Evolutionary conservation across 2,888 invertebrate species (phyloP).

Genomic region (Malthinus seriepunctatus): DNA sequence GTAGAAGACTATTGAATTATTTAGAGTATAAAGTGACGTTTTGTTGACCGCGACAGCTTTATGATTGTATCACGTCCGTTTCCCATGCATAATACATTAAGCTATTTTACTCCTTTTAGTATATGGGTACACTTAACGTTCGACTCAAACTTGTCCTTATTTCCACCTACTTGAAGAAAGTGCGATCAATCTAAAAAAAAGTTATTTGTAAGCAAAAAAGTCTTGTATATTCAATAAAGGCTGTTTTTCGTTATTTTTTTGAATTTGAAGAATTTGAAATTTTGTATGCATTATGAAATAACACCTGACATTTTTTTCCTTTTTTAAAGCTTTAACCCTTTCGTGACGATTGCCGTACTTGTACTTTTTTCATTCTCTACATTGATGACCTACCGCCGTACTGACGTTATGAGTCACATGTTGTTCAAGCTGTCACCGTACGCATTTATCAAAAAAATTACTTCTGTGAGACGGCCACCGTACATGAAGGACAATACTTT

Average conservation of each 20-base stretch:
- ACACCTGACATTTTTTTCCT: background rate
- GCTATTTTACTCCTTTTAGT: constrained; percentile 16
- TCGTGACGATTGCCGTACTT: too few relatives aligned
- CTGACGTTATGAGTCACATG: too few relatives aligned
- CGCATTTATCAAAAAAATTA: too few relatives aligned
- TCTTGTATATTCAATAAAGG: background rate
- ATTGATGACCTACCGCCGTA: too few relatives aligned
- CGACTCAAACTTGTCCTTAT: constrained; percentile 17
- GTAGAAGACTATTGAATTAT: constrained; percentile 9
- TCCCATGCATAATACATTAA: constrained; percentile 24
- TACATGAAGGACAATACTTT: too few relatives aligned
- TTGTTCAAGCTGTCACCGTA: too few relatives aligned
- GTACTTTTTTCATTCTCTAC: too few relatives aligned
- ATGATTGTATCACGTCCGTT: constrained; percentile 23
- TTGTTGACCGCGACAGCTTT: constrained; percentile 25
- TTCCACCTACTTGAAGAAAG: constrained; percentile 7
- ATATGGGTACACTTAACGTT: constrained; percentile 12
- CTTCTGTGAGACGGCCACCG: too few relatives aligned
- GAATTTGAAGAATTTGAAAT: background rate
- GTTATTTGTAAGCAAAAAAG: background rate
- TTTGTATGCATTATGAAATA: background rate
- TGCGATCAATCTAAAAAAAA: constrained; percentile 3
- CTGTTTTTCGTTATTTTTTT: background rate
- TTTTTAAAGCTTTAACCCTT: background rate
- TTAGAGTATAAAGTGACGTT: constrained; percentile 15